These are phyloP conservation scores for Homalodisca vitripennis DNA, from an alignment of 1,140 invertebrate genomes.

Conservation along the genomic window DNA sequence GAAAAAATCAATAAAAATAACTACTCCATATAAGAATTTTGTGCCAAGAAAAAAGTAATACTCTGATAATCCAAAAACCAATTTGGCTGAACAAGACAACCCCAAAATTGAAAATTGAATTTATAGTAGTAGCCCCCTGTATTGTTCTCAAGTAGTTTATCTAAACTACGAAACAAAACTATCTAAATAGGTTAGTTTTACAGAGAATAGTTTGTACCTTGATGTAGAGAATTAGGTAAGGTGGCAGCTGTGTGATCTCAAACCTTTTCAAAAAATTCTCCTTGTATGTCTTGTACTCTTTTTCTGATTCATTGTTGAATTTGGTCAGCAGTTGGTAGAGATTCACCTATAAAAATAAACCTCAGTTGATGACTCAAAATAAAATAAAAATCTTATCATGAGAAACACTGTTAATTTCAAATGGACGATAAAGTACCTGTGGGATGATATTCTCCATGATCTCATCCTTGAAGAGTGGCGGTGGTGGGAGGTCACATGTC, in stretches of 20 bases:
- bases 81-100: neutral
- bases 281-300: conserved; percentile 99
- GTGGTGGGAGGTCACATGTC: conserved; percentile 94
- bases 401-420: neutral
- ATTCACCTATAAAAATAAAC: conserved; percentile 72
- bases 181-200: too few species aligned
- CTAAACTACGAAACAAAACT: too few species aligned
- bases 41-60: neutral
- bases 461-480: conserved; percentile 96
- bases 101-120: conserved; percentile 1
- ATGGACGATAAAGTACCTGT: conserved; percentile 65
- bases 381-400: neutral
- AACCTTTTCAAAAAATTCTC: conserved; percentile 98
- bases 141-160: too few species aligned
- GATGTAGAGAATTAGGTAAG: conserved; percentile 97
- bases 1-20: too few species aligned
- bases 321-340: conserved; percentile 90
- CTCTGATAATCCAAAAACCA: neutral
- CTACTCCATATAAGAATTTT: too few species aligned
- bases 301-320: conserved; percentile 93
- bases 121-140: too few species aligned
- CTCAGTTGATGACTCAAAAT: neutral
- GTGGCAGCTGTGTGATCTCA: conserved; percentile 91
- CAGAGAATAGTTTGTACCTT: conserved; percentile 64
- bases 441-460: conserved; percentile 98